These are phyloP conservation scores for Gastrophysa polygoni DNA, from an alignment of 2,888 invertebrate species.

Conservation along the genomic window DNA sequence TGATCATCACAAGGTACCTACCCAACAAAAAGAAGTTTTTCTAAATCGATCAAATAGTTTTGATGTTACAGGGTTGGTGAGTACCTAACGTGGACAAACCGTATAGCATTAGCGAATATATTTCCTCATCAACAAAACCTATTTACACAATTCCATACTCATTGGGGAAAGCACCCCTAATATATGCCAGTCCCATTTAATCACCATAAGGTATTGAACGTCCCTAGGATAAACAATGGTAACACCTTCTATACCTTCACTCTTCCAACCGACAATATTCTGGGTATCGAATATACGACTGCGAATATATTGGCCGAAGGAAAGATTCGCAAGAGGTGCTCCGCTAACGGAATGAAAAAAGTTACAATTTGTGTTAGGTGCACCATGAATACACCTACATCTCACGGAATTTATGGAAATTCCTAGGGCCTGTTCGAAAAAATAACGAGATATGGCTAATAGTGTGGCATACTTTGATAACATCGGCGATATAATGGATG, in stretches of 20 bases:
- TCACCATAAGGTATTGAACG: conserved; percentile 31
- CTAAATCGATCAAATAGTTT: too few species aligned
- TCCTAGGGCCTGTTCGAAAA: neutral
- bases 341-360: conserved; percentile 7
- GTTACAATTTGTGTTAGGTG: conserved; percentile 14
- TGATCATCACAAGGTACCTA: too few species aligned
- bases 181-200: conserved; percentile 26
- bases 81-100: too few species aligned
- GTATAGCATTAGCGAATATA: too few species aligned
- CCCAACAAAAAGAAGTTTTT: too few species aligned
- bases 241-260: conserved; percentile 18
- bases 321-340: conserved; percentile 13
- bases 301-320: conserved; percentile 2
- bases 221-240: conserved; percentile 30
- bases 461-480: neutral
- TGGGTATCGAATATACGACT: conserved; percentile 15
- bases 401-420: conserved; percentile 4
- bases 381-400: conserved; percentile 14
- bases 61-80: too few species aligned
- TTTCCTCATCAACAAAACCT: too few species aligned
- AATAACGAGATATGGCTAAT: neutral
- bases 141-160: too few species aligned
- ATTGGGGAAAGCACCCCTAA: conserved; percentile 10
- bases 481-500: neutral
- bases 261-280: conserved; percentile 16